These are phyloP conservation scores for Lamprologus callipterus DNA, from an alignment of 2,113 vertebrate species.

Conservation along the genomic window DNA sequence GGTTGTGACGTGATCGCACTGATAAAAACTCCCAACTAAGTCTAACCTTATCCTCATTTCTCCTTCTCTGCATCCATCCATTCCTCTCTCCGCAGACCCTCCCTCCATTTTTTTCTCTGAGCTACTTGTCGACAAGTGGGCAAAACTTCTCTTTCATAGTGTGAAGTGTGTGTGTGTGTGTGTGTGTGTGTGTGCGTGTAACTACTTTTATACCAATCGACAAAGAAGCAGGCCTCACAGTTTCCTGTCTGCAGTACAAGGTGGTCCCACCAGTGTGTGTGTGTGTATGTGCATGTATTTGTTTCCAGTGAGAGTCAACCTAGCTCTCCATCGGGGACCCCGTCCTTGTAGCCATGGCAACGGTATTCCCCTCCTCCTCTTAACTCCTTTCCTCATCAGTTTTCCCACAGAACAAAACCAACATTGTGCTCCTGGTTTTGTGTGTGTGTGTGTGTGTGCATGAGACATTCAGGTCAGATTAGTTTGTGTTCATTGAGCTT, in stretches of 20 bases:
- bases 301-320: constrained; percentile 39
- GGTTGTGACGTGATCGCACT: constrained; percentile 42
- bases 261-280: constrained; percentile 31
- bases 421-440: constrained; percentile 61
- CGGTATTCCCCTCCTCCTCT: constrained; percentile 11
- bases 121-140: neutral
- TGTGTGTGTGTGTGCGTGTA: accelerated
- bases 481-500: constrained; percentile 59
- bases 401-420: constrained; percentile 71
- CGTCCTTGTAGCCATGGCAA: constrained; percentile 51
- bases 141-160: neutral
- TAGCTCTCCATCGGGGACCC: constrained; percentile 30
- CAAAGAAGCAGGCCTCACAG: constrained; percentile 42
- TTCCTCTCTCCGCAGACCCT: neutral
- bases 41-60: neutral
- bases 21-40: neutral
- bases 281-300: constrained; percentile 31
- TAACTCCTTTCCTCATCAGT: constrained; percentile 36
- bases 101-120: neutral
- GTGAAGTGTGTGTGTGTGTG: neutral
- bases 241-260: constrained; percentile 54
- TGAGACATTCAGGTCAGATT: constrained; percentile 67
- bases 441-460: neutral
- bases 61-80: neutral
- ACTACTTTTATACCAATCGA: constrained; percentile 19